phyloP scores from a whole-genome alignment of 1,140 invertebrate species.

The Drosophila orena region DNA sequence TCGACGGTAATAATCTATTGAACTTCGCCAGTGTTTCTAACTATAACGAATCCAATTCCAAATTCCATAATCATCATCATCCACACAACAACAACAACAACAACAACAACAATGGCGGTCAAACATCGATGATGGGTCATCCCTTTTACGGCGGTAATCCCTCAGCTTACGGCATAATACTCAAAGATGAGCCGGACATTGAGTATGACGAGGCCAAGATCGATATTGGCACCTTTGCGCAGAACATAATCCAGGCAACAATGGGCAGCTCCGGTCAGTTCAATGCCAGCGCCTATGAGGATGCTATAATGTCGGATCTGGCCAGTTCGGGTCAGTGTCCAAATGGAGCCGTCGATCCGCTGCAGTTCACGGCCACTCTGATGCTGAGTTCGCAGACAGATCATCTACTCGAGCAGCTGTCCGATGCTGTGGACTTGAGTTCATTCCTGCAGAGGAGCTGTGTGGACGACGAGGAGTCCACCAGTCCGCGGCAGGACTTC shows the following conservation, averaged over 20 bases:
- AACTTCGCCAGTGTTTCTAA: slow-evolving; percentile 78
- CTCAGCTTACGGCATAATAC: slow-evolving; percentile 90
- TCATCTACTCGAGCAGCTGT: slow-evolving; percentile 89
- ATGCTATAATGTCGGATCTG: slow-evolving; percentile 93
- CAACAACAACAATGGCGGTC: slow-evolving; percentile 5
- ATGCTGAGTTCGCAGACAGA: slow-evolving; percentile 92
- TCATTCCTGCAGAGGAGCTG: slow-evolving; percentile 88
- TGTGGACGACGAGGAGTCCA: slow-evolving; percentile 86
- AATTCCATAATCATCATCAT: slow-evolving; percentile 85
- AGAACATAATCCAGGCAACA: slow-evolving; percentile 82
- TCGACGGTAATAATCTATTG: slow-evolving; percentile 77
- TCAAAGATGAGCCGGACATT: slow-evolving; percentile 92
- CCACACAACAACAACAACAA: slow-evolving; percentile 12
- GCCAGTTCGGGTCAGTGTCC: slow-evolving; percentile 85
- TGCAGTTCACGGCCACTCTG: slow-evolving; percentile 92
- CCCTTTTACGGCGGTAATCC: slow-evolving; percentile 91
- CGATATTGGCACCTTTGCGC: slow-evolving; percentile 86
- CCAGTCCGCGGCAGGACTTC: slow-evolving; percentile 85
- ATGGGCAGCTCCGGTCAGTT: slow-evolving; percentile 85
- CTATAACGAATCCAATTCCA: slow-evolving; percentile 74
- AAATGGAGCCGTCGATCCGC: slow-evolving; percentile 88
- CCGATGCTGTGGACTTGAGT: slow-evolving; percentile 90
- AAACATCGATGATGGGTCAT: slow-evolving; percentile 85
- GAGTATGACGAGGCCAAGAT: slow-evolving; percentile 90
- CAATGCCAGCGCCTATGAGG: slow-evolving; percentile 89